Evolutionary conservation across 2,888 invertebrate species (phyloP), one percentile per base, ranked within the genome.

Genomic region (Eumerus sabulonum): DNA sequence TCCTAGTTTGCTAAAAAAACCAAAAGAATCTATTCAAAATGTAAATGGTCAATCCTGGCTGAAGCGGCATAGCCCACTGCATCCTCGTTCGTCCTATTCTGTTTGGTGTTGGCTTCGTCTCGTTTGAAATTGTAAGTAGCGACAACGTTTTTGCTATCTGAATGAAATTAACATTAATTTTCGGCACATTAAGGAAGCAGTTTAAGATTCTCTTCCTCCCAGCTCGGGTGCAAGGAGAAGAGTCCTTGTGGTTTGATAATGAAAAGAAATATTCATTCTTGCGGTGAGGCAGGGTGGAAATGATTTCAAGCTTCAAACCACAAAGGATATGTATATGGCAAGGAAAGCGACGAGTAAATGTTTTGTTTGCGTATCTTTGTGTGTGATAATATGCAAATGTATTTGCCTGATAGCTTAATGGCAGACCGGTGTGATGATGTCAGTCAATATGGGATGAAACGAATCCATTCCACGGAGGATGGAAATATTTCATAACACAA

Each of bases 161-260:
- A 79, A 79, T 79, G 79, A 74, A 79, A 79, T 79, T 79, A 79
- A 79, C 79, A 79, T 79, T 79, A 79, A 79, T 79, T 79, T 79
- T 79, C 64, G 79, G 79, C 79, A 74, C 74, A 79, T 79, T 74
- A 74, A 79, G 79, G 79, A 79, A 74, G 68, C 74, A 60, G 64
- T 77, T 72, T 70, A 79, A 68, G 68, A 64, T 68, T 64, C 50
- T 51, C 60, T 59, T 60, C 64, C 63, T 27, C 68, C 42, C 9
- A 19, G 44, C 50, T 27, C 16, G 11, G 13, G 17, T n/a, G 44
- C 19, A 19, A 44, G 40, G 18, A 16, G 51, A 48, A 36, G 27
- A 53, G 47, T 68, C 74, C 73, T 79, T 79, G 74, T 60, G 79
- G 79, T 68, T 68, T 70, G 68, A 79, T 79, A 79, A 79, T 64